A percentile compares a stretch with the other conserved stretches of the same genome.
Conservation (phyloP, 2,113 vertebrate species). For the Gnathonemus longibarbis region DNA sequence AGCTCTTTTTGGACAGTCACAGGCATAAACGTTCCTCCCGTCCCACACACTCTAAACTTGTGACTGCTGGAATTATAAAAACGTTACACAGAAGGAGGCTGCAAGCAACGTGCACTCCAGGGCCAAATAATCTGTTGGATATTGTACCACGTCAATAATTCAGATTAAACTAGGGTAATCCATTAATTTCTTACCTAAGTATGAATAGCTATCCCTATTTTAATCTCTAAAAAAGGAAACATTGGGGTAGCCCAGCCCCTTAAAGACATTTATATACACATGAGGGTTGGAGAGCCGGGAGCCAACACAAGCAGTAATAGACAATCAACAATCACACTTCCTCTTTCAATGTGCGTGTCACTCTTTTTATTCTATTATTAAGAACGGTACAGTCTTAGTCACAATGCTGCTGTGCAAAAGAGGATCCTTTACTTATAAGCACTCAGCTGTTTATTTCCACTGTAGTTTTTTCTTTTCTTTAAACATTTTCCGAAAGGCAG, state of each 20-base stretch:
- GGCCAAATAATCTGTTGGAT: background rate
- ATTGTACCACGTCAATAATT: background rate
- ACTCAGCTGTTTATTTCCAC: background rate
- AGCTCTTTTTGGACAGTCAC: background rate
- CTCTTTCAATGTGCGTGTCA: background rate
- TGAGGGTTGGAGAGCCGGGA: background rate
- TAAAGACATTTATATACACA: background rate
- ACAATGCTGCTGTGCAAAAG: background rate
- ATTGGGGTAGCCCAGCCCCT: background rate
- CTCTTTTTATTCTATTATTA: background rate
- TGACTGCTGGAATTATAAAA: slow-evolving; percentile 5
- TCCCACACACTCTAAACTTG: background rate
- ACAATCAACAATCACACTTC: background rate
- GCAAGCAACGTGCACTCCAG: background rate
- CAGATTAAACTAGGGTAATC: background rate
- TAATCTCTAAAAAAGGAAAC: background rate
- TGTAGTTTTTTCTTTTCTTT: background rate
- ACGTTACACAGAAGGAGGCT: background rate
- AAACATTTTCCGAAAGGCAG: background rate
- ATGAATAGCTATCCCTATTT: background rate
- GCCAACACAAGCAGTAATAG: background rate
- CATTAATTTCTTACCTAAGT: background rate
- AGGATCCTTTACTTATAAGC: background rate
- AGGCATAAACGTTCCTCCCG: background rate
- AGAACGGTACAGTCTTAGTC: background rate